Base-by-base conservation (phyloP, 1,140 invertebrate species). In the Diploscapter pachys region DNA sequence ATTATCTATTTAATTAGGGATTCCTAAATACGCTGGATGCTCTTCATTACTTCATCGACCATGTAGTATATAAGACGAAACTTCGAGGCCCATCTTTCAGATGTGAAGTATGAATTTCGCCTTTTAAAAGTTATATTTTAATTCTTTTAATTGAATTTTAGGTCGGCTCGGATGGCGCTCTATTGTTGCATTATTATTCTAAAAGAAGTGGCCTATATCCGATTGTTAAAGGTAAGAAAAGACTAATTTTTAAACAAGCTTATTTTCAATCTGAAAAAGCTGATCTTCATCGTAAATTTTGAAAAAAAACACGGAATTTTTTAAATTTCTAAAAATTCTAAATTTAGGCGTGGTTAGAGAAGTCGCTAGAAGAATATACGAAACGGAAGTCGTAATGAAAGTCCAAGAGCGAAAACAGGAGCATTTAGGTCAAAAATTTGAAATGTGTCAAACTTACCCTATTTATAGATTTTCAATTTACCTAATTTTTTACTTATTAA, bases 161-260 rank as follows among this genome's bases (percentile, higher is more conserved):
- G 31, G 73, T 78, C 8, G 81, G 83, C 49, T 64, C 77, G 5
- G 85, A 87, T 75, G 87, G 86, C 5, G 80, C 80, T 6, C 73
- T 88, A 50, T 73, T 81, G 9, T 72, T 87, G 4, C 87, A 88
- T 79, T 88, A 88, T 72, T 88, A 88, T 75, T 87, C 86, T 5
- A 81, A 79, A 52, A 66, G 87, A 13, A 80, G 76, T 6, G 86
- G 86, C 0, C 77, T 88, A 3, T 87, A 87, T 77, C 86, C 87
- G 6, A 87, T 88, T 73, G 87, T 88, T 8, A 85, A 86, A 78
- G 87, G 86, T 86, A 57, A 31, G 31, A 31, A 3, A 63, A 49
- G 5, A 5, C 5, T 52, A 5, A 5, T 52, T 50, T 68, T 5
- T 52, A 68, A 31, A 31, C 66, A 68, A 31, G 6, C 31, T n/a